A percentile compares a stretch with the other conserved stretches of the same genome.
Conservation (phyloP, 2,797 vertebrate genomes). For the Sylvilagus floridanus region DNA sequence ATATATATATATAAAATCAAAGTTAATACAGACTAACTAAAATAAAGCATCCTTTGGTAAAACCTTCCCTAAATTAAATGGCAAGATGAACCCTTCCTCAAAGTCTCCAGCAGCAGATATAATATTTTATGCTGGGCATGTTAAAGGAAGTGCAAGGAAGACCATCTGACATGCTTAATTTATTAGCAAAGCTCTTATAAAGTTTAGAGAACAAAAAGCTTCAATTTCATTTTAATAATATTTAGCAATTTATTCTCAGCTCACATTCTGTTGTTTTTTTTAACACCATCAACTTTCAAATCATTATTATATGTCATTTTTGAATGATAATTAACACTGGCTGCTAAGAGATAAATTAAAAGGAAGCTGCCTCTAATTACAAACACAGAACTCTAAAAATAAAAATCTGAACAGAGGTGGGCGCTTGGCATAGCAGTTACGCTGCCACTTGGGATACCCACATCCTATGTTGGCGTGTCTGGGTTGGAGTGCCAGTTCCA, state of each 20-base stretch:
- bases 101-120: neutral
- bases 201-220: conserved; percentile 44
- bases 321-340: conserved; percentile 22
- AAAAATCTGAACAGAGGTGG: neutral
- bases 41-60: conserved; percentile 21
- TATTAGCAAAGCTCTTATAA: conserved; percentile 59
- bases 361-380: conserved; percentile 29
- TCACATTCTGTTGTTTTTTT: conserved; percentile 50
- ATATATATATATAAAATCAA: neutral
- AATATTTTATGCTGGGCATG: neutral
- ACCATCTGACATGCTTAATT: conserved; percentile 46
- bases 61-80: neutral
- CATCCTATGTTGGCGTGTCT: too few relatives aligned
- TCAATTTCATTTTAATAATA: conserved; percentile 67
- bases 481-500: too few relatives aligned
- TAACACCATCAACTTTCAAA: conserved; percentile 53
- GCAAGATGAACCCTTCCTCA: neutral
- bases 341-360: conserved; percentile 33
- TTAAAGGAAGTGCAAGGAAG: conserved; percentile 41
- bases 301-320: conserved; percentile 69
- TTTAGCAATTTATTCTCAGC: conserved; percentile 77
- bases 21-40: neutral
- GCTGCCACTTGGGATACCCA: too few relatives aligned
- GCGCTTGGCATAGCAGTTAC: too few relatives aligned
- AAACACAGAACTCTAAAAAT: neutral